These are phyloP conservation scores for Chaenocephalus aceratus DNA, from an alignment of 2,113 vertebrate species.

Conservation along the genomic window DNA sequence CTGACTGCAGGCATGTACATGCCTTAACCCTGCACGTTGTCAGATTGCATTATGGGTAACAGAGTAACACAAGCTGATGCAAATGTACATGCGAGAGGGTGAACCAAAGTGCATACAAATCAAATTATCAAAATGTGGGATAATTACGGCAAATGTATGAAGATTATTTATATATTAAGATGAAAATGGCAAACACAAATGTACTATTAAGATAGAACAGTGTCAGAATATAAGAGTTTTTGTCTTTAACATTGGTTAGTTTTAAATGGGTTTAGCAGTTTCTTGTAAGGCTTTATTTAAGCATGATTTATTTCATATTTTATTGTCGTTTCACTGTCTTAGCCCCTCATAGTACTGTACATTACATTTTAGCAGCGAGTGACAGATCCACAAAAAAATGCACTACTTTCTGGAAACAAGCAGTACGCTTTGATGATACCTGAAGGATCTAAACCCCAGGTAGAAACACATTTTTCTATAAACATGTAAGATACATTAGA, in stretches of 20 bases:
- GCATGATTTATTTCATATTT: no score
- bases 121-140: conserved; percentile 20
- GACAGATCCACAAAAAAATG: not conserved
- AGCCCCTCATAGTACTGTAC: not conserved
- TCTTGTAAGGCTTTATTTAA: not conserved
- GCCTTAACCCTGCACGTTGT: conserved; percentile 39
- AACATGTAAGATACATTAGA: not conserved
- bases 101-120: conserved; percentile 38
- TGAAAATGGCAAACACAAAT: not conserved
- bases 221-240: not conserved
- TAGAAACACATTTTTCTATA: not conserved
- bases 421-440: not conserved
- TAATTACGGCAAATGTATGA: conserved; percentile 4
- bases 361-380: not conserved
- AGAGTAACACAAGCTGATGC: conserved; percentile 29
- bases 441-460: not conserved
- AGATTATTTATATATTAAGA: not conserved
- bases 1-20: conserved; percentile 32
- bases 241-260: not conserved
- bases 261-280: not conserved
- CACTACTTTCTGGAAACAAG: conserved; percentile 1
- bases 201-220: no score
- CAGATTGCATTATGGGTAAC: conserved; percentile 48
- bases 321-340: not conserved
- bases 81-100: conserved; percentile 19